Base-by-base conservation (phyloP, 2,797 vertebrate species). In the Acanthurus leucopareius region DNA sequence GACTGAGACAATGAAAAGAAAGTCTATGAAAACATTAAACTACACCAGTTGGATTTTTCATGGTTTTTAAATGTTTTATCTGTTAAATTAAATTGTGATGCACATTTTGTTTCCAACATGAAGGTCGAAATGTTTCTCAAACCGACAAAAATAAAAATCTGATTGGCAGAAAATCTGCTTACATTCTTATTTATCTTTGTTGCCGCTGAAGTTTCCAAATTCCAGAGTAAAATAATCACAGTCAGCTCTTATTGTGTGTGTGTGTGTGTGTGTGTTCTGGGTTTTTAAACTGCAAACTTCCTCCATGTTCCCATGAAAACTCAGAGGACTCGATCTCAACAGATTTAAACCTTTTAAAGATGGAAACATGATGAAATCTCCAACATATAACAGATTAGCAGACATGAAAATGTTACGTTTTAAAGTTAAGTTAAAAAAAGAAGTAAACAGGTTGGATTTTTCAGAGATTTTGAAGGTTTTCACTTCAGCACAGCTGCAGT, bases 401-500 rank as follows among this genome's bases (percentile, higher is more conserved):
- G 9, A 9, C 11, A 20, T 4, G 15, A 11, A 7, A 3, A 15
- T 5, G 38, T 40, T 40, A 25, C 25, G 25, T 25, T 25, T 25
- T 25, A 25, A 3, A 2, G 25, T 25, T 25, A 25, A 25, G 2
- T 2, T 25, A 25, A 25, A 25, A 25, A 25, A 25, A 25, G n/a
- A 25, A 25, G 25, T 25, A 25, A 25, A 25, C 25, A 25, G 25
- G 83, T 78, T 76, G 48, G 63, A 49, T 77, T 80, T 77, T 54
- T 44, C 59, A 71, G 32, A 77, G 45, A 66, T 53, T 56, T 47
- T 84, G 78, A 75, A 85, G 48, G 32, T 75, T 77, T 80, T 78
- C 75, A 79, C 54, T 54, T 75, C 74, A 7, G 63, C 62, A 77
- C 80, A 74, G 76, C 62, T 79, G 73, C 67, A n/a, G 53, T 59